Evolutionary conservation across 2,888 invertebrate species (phyloP).

Genomic region (Antheraea yamamai): DNA sequence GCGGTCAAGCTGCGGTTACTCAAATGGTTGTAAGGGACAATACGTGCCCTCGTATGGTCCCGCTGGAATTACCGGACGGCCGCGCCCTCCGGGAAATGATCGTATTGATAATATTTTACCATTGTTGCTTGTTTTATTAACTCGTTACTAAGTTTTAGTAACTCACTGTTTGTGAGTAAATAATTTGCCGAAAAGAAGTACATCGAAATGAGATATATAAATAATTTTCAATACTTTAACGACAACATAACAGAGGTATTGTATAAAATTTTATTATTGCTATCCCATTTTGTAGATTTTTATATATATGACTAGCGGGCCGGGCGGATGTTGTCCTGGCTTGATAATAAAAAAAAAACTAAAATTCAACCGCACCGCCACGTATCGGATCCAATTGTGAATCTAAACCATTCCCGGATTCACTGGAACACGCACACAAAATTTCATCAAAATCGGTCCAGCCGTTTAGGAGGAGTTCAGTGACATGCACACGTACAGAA

Average conservation of each 20-base stretch:
- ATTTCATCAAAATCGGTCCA: no score
- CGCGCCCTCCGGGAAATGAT: slow-evolving; percentile 3
- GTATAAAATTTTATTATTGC: no score
- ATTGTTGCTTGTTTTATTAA: slow-evolving; percentile 12
- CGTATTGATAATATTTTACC: slow-evolving; percentile 3
- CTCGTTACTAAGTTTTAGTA: no score
- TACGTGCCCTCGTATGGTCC: slow-evolving; percentile 9
- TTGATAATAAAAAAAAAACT: no score
- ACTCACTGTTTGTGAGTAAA: background rate
- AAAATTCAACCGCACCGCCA: no score
- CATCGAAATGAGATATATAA: background rate
- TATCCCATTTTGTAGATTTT: no score
- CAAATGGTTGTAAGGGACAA: slow-evolving; percentile 1
- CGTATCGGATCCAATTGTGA: no score
- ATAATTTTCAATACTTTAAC: background rate
- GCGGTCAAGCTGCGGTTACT: slow-evolving; percentile 2
- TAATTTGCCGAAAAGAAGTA: background rate
- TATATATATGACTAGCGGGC: no score
- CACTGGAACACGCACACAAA: no score
- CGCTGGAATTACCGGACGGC: background rate
- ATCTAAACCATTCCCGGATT: no score
- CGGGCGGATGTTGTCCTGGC: accelerated
- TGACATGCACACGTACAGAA: no score
- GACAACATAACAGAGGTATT: background rate
- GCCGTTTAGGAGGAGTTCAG: no score